Percentiles rank a stretch among this genome's conserved stretches.
phyloP scores from a whole-genome alignment of 2,797 vertebrate genomes.

The Trachurus trachurus region DNA sequence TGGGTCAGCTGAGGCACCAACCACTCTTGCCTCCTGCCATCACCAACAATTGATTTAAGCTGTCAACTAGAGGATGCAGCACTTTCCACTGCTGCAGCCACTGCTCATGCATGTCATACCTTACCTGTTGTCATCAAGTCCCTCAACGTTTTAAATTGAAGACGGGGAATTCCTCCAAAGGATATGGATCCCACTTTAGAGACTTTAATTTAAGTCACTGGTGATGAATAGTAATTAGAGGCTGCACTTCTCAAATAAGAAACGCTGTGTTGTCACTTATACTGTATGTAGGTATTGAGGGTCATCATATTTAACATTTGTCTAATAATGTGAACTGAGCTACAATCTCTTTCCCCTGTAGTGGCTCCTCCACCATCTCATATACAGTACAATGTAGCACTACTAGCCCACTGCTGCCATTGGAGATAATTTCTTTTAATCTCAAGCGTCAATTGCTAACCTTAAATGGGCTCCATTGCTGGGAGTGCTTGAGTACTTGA shows the following conservation, averaged over 20 bases:
- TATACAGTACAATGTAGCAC: background rate
- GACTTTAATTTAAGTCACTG: no score
- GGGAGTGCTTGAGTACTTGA: constrained; percentile 32
- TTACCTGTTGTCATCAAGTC: constrained; percentile 50
- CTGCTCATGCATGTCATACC: constrained; percentile 47
- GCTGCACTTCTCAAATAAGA: background rate
- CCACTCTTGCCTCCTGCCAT: constrained; percentile 7
- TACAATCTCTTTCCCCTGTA: constrained; percentile 31
- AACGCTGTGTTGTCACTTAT: constrained; percentile 1
- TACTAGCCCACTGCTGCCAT: constrained; percentile 12
- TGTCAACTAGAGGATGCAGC: constrained; percentile 43
- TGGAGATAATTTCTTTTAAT: constrained; percentile 44
- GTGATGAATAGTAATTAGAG: no score
- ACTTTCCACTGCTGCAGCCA: constrained; percentile 9
- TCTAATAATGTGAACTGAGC: constrained; percentile 27
- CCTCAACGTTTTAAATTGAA: constrained; percentile 18
- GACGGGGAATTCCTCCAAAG: constrained; percentile 21
- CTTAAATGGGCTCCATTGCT: constrained; percentile 12
- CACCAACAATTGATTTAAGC: constrained; percentile 49
- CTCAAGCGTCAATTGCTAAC: constrained; percentile 19
- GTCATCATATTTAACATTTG: constrained; percentile 12
- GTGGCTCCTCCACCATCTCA: constrained; percentile 32
- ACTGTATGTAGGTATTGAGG: constrained; percentile 8
- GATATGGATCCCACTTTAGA: constrained; percentile 44
- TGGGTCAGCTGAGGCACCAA: constrained; percentile 31